phyloP scores from a whole-genome alignment of 2,888 invertebrate species.

The Heterodera filipjevi region DNA sequence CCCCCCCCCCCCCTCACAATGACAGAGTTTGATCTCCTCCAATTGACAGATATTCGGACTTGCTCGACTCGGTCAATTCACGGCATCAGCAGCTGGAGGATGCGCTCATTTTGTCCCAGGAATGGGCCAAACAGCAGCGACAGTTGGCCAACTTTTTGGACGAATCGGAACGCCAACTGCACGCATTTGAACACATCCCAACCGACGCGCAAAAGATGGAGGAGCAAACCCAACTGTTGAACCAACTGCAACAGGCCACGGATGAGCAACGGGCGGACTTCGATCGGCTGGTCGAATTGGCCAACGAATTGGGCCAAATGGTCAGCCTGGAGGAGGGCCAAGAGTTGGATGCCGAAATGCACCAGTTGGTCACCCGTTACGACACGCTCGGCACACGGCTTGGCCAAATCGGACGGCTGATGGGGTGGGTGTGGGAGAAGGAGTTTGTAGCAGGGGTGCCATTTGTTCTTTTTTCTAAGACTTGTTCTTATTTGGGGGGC shows the following conservation, averaged over 20 bases:
- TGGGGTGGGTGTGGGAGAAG: constrained; percentile 39
- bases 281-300: constrained; percentile 46
- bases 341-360: constrained; percentile 86
- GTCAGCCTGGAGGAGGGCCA: constrained; percentile 72
- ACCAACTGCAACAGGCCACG: constrained; percentile 51
- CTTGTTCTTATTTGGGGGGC: too few relatives aligned
- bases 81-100: constrained; percentile 86
- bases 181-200: constrained; percentile 85
- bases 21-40: neutral
- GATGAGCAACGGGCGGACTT: constrained; percentile 50
- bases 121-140: constrained; percentile 71
- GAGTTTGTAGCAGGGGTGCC: too few relatives aligned
- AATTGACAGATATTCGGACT: constrained; percentile 43
- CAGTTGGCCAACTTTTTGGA: constrained; percentile 90
- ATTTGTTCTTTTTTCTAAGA: too few relatives aligned
- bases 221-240: constrained; percentile 80
- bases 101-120: constrained; percentile 85
- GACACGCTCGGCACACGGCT: constrained; percentile 70
- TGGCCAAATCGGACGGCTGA: constrained; percentile 40
- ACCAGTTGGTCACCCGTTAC: constrained; percentile 87
- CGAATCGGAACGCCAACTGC: constrained; percentile 81
- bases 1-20: neutral
- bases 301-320: constrained; percentile 39
- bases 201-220: constrained; percentile 93
- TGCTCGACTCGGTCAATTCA: constrained; percentile 68